Evolutionary conservation across 2,797 vertebrate genomes (phyloP).

Genomic region (Ctenopoma kingsleyae): DNA sequence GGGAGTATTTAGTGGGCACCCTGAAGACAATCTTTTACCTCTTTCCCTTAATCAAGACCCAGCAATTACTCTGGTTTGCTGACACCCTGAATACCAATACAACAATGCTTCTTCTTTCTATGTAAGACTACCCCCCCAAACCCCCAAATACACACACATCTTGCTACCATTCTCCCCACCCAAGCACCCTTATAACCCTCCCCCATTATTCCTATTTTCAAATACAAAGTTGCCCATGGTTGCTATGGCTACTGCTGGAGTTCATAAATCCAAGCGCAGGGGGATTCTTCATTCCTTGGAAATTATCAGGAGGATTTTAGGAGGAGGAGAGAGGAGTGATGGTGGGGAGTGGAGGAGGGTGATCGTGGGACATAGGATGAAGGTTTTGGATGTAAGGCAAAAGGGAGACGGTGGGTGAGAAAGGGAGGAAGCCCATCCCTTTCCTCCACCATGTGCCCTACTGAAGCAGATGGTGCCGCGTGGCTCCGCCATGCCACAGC

Average conservation of each 20-base stretch:
- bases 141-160: conserved; percentile 27
- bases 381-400: conserved; percentile 62
- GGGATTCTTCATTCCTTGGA: conserved; percentile 70
- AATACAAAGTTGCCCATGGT: conserved; percentile 76
- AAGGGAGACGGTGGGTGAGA: conserved; percentile 38
- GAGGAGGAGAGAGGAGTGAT: not conserved
- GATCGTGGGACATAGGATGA: conserved; percentile 36
- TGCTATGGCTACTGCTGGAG: conserved; percentile 71
- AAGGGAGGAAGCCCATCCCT: conserved; percentile 50
- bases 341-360: not conserved
- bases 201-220: conserved; percentile 41
- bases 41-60: conserved; percentile 65
- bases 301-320: conserved; percentile 67
- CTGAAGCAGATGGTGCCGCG: conserved; percentile 75
- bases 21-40: conserved; percentile 66
- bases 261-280: conserved; percentile 69
- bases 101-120: conserved; percentile 73
- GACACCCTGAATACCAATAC: conserved; percentile 78
- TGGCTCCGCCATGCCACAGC: conserved; percentile 60
- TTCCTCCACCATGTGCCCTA: conserved; percentile 51
- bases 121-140: conserved; percentile 21
- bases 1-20: conserved; percentile 63
- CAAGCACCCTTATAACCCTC: conserved; percentile 34
- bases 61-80: conserved; percentile 79
- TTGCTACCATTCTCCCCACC: conserved; percentile 33